Evolutionary conservation across 2,797 vertebrate species (phyloP).

Genomic region (Poecilia gillii): DNA sequence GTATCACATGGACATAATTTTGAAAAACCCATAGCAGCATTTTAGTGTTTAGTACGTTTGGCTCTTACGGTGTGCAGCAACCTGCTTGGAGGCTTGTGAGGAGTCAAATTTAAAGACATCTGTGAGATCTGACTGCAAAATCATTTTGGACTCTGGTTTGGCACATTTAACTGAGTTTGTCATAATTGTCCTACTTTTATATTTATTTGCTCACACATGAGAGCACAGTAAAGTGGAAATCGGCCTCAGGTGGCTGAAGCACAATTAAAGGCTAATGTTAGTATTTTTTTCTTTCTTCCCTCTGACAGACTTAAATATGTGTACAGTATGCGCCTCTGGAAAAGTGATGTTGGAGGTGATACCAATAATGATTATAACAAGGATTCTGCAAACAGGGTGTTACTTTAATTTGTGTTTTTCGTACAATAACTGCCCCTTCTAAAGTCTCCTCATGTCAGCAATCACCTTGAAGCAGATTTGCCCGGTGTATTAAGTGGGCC

Average conservation of each 20-base stretch:
- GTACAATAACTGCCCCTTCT: not conserved
- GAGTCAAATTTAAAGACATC: not conserved
- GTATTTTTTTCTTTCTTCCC: conserved; percentile 21
- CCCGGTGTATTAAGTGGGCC: conserved; percentile 32
- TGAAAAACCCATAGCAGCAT: conserved; percentile 1
- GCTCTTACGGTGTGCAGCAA: not conserved
- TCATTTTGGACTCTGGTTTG: conserved; percentile 7
- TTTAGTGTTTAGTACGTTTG: not conserved
- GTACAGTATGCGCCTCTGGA: conserved; percentile 20
- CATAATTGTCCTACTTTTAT: conserved; percentile 8
- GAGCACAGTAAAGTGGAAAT: conserved; percentile 53
- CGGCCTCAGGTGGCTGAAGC: conserved; percentile 42
- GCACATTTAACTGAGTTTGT: conserved; percentile 7
- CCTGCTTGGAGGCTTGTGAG: not conserved
- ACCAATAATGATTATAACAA: not conserved
- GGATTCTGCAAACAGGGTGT: not conserved
- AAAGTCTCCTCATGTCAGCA: conserved; percentile 25
- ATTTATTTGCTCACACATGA: conserved; percentile 12
- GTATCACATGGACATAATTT: conserved; percentile 21
- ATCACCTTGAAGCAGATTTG: conserved; percentile 19
- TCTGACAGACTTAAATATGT: conserved; percentile 29
- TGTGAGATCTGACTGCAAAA: not conserved
- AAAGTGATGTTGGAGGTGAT: conserved; percentile 5
- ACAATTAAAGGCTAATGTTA: conserved; percentile 38
- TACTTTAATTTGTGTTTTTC: conserved; percentile 9